phyloP scores from a whole-genome alignment of 2,113 vertebrate genomes.

The Tachysurus fulvidraco region DNA sequence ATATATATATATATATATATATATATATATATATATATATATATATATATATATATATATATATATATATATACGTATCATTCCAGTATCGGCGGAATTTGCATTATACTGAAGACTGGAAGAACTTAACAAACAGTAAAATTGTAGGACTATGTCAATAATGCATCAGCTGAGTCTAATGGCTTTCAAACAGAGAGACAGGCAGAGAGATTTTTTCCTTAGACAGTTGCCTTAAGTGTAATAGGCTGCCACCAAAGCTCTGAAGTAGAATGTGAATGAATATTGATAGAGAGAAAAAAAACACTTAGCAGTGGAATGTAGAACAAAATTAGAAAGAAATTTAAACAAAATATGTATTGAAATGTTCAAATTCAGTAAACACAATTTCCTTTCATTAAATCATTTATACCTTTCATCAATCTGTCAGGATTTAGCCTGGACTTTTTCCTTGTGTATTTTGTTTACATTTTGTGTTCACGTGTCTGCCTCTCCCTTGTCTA shows the following conservation, averaged over 20 bases:
- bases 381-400: not conserved
- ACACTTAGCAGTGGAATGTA: not conserved
- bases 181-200: not conserved
- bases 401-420: not conserved
- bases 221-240: slow-evolving; percentile 23
- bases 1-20: too few species aligned
- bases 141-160: not conserved
- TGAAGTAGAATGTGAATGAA: slow-evolving; percentile 5
- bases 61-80: too few species aligned
- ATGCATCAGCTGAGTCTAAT: not conserved
- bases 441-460: too few species aligned
- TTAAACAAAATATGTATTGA: not conserved
- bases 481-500: too few species aligned
- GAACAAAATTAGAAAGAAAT: not conserved
- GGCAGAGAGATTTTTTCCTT: slow-evolving; percentile 7
- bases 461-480: too few species aligned
- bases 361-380: not conserved
- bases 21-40: too few species aligned
- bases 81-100: too few species aligned
- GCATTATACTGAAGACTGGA: not conserved
- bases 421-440: too few species aligned
- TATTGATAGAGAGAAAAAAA: not conserved
- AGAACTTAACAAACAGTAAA: not conserved
- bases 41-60: too few species aligned
- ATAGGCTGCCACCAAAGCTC: slow-evolving; percentile 6